Evolutionary conservation across 2,888 invertebrate genomes (phyloP).

Genomic region (Drosophila imparisetae): DNA sequence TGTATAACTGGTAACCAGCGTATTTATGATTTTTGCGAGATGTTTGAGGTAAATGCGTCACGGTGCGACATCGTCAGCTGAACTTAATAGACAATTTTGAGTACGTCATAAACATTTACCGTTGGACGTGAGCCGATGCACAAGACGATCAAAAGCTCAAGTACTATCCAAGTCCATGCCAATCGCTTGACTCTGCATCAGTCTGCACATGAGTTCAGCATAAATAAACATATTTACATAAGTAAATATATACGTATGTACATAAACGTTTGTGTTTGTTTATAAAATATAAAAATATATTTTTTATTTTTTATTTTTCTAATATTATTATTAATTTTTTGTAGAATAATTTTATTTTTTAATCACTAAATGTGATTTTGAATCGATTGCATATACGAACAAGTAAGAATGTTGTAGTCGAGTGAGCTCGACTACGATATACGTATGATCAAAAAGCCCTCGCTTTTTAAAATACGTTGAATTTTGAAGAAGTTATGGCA

Average conservation of each 20-base stretch:
- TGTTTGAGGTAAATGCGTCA: neutral
- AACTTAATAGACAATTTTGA: slow-evolving; percentile 79
- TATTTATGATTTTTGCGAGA: neutral
- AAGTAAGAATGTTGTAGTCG: too few species aligned
- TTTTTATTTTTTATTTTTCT: neutral
- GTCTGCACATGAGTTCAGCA: slow-evolving; percentile 36
- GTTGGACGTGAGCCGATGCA: slow-evolving; percentile 66
- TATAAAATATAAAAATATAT: neutral
- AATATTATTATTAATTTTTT: neutral
- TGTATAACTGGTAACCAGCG: too few species aligned
- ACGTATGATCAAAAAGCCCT: too few species aligned
- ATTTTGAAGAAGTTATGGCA: too few species aligned
- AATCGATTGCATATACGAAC: too few species aligned
- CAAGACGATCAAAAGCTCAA: slow-evolving; percentile 8
- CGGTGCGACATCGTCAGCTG: slow-evolving; percentile 62
- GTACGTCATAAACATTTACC: slow-evolving; percentile 80
- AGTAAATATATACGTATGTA: neutral
- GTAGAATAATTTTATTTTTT: too few species aligned
- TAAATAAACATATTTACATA: slow-evolving; percentile 45
- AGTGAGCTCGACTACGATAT: too few species aligned
- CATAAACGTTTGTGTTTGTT: neutral
- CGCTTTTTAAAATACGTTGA: too few species aligned
- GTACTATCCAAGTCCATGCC: slow-evolving; percentile 16
- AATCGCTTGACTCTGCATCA: slow-evolving; percentile 20
- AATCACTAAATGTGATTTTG: too few species aligned